These are phyloP conservation scores for Melipona bicolor DNA, from an alignment of 2,888 invertebrate species.

Conservation along the genomic window DNA sequence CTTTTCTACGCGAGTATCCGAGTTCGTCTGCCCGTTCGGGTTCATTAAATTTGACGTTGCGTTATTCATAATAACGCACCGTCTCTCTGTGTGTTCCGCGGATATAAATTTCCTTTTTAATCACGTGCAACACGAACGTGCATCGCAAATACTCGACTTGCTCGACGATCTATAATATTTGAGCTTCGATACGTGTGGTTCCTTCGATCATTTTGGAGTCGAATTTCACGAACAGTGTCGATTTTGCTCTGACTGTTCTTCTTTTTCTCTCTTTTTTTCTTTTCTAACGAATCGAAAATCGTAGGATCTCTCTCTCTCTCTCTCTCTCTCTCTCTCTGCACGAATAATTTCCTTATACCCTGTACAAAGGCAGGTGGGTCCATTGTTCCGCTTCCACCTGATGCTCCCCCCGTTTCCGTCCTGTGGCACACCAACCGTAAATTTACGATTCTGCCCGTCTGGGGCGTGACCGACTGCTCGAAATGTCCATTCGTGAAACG, in stretches of 20 bases:
- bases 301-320: too few relatives aligned
- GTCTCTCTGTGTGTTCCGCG: too few relatives aligned
- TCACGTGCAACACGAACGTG: neutral
- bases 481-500: slow-evolving; percentile 55
- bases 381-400: slow-evolving; percentile 72
- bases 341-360: neutral
- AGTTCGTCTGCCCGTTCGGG: neutral
- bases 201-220: too few relatives aligned
- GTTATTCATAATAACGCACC: neutral
- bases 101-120: neutral
- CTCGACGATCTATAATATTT: too few relatives aligned
- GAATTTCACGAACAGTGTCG: too few relatives aligned
- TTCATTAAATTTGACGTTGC: neutral
- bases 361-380: slow-evolving; percentile 75
- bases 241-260: too few relatives aligned
- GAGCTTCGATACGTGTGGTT: too few relatives aligned
- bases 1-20: neutral
- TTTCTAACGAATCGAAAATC: too few relatives aligned
- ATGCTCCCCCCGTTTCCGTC: slow-evolving; percentile 76
- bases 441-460: slow-evolving; percentile 70
- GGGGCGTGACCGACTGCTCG: slow-evolving; percentile 63
- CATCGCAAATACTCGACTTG: too few relatives aligned
- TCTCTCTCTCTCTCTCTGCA: too few relatives aligned
- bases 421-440: slow-evolving; percentile 74
- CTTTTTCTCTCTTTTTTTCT: too few relatives aligned